phyloP scores from a whole-genome alignment of 2,888 invertebrate genomes.

The Mythimna ferrago region DNA sequence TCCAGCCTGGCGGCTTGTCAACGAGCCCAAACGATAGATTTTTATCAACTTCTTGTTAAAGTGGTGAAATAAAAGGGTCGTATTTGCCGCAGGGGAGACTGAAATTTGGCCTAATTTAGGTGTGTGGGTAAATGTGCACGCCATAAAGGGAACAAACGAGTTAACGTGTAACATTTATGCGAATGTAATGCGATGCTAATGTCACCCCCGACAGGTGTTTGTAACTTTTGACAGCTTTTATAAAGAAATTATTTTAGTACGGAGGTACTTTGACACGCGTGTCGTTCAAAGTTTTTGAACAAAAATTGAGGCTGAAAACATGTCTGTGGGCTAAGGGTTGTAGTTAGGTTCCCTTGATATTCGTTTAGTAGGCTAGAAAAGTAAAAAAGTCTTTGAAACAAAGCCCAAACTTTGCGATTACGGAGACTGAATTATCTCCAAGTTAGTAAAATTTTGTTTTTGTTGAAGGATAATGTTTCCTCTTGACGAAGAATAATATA shows the following conservation, averaged over 20 bases:
- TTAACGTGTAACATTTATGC: constrained; percentile 50
- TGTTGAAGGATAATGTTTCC: neutral
- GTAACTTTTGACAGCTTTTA: constrained; percentile 50
- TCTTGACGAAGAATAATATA: neutral
- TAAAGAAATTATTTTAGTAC: constrained; percentile 46
- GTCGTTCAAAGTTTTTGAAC: constrained; percentile 33
- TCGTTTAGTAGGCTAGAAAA: constrained; percentile 16
- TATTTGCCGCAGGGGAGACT: constrained; percentile 41
- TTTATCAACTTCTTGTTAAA: constrained; percentile 66
- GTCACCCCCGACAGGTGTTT: constrained; percentile 60
- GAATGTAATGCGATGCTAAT: constrained; percentile 61
- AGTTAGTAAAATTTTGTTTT: constrained; percentile 24
- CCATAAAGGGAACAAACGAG: constrained; percentile 57
- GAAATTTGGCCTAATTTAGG: constrained; percentile 57
- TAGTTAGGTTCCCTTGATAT: constrained; percentile 28
- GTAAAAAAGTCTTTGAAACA: constrained; percentile 15
- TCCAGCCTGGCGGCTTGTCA: constrained; percentile 78
- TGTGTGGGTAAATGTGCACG: constrained; percentile 45
- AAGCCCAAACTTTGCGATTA: constrained; percentile 35
- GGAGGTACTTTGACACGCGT: constrained; percentile 21
- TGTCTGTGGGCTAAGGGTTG: neutral
- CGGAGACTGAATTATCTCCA: constrained; percentile 19
- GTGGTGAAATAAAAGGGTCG: constrained; percentile 56
- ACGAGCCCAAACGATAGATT: constrained; percentile 67
- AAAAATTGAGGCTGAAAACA: constrained; percentile 25